Percentiles rank a stretch among this genome's conserved stretches.
Evolutionary conservation across 2,113 vertebrate genomes (phyloP).

Genomic region (Sturnira hondurensis): DNA sequence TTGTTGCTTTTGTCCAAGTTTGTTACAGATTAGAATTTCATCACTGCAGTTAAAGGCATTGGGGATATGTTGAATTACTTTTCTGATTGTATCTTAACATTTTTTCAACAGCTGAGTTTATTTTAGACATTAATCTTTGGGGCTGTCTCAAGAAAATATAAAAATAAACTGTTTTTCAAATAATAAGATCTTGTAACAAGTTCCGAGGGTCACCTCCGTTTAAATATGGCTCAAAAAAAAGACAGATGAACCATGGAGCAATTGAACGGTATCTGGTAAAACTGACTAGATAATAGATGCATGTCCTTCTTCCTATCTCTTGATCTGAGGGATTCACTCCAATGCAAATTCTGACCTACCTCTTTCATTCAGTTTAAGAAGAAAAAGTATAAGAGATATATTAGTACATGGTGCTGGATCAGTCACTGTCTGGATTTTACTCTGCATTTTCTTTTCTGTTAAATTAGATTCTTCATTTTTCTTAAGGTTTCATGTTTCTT

Average conservation of each 20-base stretch:
- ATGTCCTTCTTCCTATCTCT: constrained; percentile 48
- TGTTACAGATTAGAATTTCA: constrained; percentile 74
- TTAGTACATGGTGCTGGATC: constrained; percentile 52
- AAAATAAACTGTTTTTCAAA: constrained; percentile 76
- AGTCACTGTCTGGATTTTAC: constrained; percentile 66
- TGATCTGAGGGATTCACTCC: constrained; percentile 62
- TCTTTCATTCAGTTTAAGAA: constrained; percentile 68
- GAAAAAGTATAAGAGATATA: constrained; percentile 67
- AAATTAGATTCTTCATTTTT: constrained; percentile 61
- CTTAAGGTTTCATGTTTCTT: constrained; percentile 58
- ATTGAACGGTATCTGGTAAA: constrained; percentile 61
- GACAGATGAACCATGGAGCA: constrained; percentile 34
- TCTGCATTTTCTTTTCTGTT: constrained; percentile 57
- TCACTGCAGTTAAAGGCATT: constrained; percentile 61
- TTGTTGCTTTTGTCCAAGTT: constrained; percentile 62
- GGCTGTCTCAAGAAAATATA: constrained; percentile 67
- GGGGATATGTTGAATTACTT: constrained; percentile 73
- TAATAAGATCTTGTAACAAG: constrained; percentile 66
- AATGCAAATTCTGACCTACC: constrained; percentile 72
- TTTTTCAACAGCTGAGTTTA: constrained; percentile 76
- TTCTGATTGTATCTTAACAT: constrained; percentile 75
- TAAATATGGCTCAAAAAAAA: constrained; percentile 22
- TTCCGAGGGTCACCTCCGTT: constrained; percentile 62
- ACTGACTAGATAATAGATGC: constrained; percentile 65
- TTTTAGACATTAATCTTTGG: constrained; percentile 78